Evolutionary conservation across 2,113 vertebrate species (phyloP).

Genomic region (Triplophysa tibetana): DNA sequence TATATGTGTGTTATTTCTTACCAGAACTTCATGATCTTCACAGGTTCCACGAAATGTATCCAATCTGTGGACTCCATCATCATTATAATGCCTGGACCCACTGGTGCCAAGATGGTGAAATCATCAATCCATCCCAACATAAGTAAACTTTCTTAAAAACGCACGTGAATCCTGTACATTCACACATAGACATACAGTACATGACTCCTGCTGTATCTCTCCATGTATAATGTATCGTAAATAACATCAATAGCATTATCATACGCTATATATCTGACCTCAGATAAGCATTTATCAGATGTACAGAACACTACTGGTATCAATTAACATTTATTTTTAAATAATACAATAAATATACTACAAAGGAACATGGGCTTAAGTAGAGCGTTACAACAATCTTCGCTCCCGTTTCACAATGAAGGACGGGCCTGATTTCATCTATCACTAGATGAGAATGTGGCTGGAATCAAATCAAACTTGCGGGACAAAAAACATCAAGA

Average conservation of each 20-base stretch:
- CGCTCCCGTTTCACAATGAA: conserved; percentile 71
- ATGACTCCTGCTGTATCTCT: neutral
- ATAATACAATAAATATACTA: conserved; percentile 86
- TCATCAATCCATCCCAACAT: neutral
- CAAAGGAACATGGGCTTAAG: conserved; percentile 76
- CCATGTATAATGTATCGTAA: neutral
- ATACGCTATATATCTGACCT: conserved; percentile 1
- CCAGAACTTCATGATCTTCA: too few species aligned
- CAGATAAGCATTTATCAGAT: conserved; percentile 25
- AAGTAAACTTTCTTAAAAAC: neutral
- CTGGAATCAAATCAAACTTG: conserved; percentile 62
- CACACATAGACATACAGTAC: neutral
- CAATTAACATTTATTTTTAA: conserved; percentile 82
- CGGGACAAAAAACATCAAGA: conserved; percentile 69
- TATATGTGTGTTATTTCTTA: too few species aligned
- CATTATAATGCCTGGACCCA: too few species aligned
- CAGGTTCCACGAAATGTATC: too few species aligned
- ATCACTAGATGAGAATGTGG: conserved; percentile 57
- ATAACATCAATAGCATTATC: neutral
- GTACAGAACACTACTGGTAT: conserved; percentile 76
- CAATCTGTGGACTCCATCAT: too few species aligned
- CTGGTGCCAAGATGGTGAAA: too few species aligned
- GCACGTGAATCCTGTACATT: neutral
- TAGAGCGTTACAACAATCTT: conserved; percentile 75
- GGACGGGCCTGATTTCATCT: conserved; percentile 64